Evolutionary conservation across 2,797 vertebrate genomes (phyloP), one percentile per base, ranked within the genome.

Genomic region (Peromyscus aztecus): DNA sequence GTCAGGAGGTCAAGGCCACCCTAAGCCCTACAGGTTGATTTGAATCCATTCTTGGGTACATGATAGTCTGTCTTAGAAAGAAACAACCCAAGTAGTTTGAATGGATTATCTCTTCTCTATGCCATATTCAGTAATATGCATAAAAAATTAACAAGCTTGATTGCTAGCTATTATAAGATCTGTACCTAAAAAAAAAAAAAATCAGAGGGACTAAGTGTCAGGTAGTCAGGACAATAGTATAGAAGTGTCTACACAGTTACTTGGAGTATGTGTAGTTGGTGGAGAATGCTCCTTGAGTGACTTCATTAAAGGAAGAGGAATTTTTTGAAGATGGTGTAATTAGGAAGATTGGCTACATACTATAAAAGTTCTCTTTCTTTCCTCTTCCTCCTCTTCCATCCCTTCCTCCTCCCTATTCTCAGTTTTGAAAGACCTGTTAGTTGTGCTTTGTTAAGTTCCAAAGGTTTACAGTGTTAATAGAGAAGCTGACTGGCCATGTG

Each of bases 131-230:
- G 75, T n/a, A 80, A 40, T 24, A 40, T 46, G 29, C 29, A 97
- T 80, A 3, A 27, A 82, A 67, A 97, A 67, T 94, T 90, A 96
- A 87, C 55, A 90, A 63, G 71, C 31, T 8, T 76, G 67, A 90
- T 86, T 71, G 10, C 31, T 84, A 61, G 37, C 7, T 92, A 67
- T 81, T 90, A 73, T 80, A 76, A 76, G 76, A 89, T 89, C 27
- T 80, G 23, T 80, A 91, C 23, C 37, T 84, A 52, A 65, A 87
- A 65, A 87, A 65, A 87, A 65, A 87, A 95, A 52, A 90, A 95
- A 91, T 81, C 57, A 87, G 4, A 37, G 34, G 93, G 24, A 46
- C 12, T 59, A 67, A 88, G 61, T 91, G 73, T 65, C 34, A 23
- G 1, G 2, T 55, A 84, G 75, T 86, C 52, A 94, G 67, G 43